Conservation (phyloP, 2,113 vertebrate genomes). For the Leucopternis melanops region DNA sequence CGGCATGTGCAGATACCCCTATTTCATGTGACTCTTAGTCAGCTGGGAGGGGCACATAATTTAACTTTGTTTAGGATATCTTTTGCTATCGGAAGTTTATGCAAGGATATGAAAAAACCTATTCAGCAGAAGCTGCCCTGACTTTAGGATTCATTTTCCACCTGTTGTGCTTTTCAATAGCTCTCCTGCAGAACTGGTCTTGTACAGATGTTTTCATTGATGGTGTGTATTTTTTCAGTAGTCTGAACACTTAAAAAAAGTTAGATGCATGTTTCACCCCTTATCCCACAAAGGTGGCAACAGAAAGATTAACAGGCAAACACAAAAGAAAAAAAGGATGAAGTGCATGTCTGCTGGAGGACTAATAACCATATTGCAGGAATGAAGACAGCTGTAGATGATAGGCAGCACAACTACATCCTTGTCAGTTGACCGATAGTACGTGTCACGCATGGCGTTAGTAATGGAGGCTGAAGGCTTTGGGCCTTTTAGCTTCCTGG, state of each 20-base stretch:
- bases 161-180: not conserved
- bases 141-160: not conserved
- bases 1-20: not conserved
- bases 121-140: not conserved
- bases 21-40: not conserved
- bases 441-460: rapidly evolving
- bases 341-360: not conserved
- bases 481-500: not conserved
- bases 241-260: not conserved
- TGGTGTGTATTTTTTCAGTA: not conserved
- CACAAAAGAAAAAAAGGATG: not conserved
- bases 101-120: not conserved
- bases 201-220: not conserved
- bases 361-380: not conserved
- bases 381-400: not conserved
- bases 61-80: not conserved
- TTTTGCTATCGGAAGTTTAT: not conserved
- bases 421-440: not conserved
- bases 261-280: not conserved
- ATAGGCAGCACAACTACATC: not conserved
- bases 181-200: not conserved
- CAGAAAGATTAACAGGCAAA: not conserved
- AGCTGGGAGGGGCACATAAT: not conserved
- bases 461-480: not conserved
- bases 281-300: not conserved